A percentile compares a stretch with the other conserved stretches of the same genome.
Evolutionary conservation across 2,888 invertebrate species (phyloP).

Genomic region (Pristionchus maxplancki): DNA sequence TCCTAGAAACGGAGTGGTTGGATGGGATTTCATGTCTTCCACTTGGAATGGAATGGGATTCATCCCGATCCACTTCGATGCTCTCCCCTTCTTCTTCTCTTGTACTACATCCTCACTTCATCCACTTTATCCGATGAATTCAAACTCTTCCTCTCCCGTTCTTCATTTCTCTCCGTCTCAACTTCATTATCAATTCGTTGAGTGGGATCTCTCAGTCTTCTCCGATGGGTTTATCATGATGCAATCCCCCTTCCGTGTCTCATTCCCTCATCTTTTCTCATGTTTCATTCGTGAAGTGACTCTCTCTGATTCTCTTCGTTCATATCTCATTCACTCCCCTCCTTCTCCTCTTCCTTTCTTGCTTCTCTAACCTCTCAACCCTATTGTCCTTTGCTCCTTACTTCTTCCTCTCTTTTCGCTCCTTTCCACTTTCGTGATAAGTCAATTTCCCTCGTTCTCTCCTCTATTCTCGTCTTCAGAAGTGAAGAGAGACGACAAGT

Average conservation of each 20-base stretch:
- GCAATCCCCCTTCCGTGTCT: conserved; percentile 36
- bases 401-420: conserved; percentile 29
- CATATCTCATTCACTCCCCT: conserved; percentile 53
- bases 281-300: conserved; percentile 25
- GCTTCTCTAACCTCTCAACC: conserved; percentile 36
- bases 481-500: neutral
- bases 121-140: conserved; percentile 9
- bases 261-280: conserved; percentile 46
- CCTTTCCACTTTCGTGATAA: conserved; percentile 46
- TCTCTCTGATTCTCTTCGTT: conserved; percentile 43
- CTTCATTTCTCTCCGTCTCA: neutral
- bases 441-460: conserved; percentile 47
- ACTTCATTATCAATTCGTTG: conserved; percentile 14
- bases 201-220: neutral
- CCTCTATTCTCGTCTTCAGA: conserved; percentile 37
- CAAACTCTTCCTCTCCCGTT: conserved; percentile 18
- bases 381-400: conserved; percentile 29
- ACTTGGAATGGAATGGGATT: neutral
- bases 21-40: conserved; percentile 42
- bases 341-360: conserved; percentile 42
- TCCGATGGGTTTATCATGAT: neutral
- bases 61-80: conserved; percentile 18
- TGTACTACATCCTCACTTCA: conserved; percentile 46
- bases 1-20: conserved; percentile 35
- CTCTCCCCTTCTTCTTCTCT: conserved; percentile 37